Evolutionary conservation across 2,113 vertebrate genomes (phyloP), one percentile per base, ranked within the genome.

Genomic region (Eira barbara): DNA sequence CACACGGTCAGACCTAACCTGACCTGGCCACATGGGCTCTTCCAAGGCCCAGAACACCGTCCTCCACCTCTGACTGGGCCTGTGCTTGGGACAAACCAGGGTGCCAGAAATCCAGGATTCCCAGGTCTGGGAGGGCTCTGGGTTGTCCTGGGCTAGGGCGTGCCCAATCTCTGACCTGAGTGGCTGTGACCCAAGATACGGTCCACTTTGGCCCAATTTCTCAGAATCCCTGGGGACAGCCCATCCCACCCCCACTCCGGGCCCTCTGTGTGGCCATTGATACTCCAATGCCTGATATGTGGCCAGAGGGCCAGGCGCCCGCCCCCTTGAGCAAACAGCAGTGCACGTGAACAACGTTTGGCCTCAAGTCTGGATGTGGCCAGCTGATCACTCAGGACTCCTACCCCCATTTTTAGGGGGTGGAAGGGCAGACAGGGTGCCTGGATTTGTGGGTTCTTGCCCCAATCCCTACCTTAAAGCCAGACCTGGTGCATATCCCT

Each of bases 191-290:
- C 52, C 21, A 14, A 67, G 59, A 61, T 47, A 36, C 7, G 52
- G n/a, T n/a, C 29, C 8, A 55, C 52, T 87, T 96, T 91, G 52
- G 83, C 63, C 59, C 39, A 49, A 3, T 91, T 95, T 96, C 89
- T 95, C 42, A 92, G 96, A 93, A 80, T 95, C 88, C 47, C 76
- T 42, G 84, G 21, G 71, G 61, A 9, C 21, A 84, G 93, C 80
- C 21, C 21, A 5, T 8, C 27, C 57, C 45, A 21, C 52, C 79
- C 29, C 80, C 15, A 20, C 25, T 39, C 36, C 49, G 21, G 13
- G 12, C 31, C 67, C 79, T 96, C 84, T 91, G 36, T n/a, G 14
- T 12, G 34, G 85, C 71, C 36, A 47, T 55, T 88, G 55, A 59
- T 27, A 69, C 63, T 17, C 65, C 91, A 74, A 0, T n/a, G 83